Evolutionary conservation across 2,888 invertebrate species (phyloP), one percentile per base, ranked within the genome.

Genomic region (Diploptera punctata): DNA sequence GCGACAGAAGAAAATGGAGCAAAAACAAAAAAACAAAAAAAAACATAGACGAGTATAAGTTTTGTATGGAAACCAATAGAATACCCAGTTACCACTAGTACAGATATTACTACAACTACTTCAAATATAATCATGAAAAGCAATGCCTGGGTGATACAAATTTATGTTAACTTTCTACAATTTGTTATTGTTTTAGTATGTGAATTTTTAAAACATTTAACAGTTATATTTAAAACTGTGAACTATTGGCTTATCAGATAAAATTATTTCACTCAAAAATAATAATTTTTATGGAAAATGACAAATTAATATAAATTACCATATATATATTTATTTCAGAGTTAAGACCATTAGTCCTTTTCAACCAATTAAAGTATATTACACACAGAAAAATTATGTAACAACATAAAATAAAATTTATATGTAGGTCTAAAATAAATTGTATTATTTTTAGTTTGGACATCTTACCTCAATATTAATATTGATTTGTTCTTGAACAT

Each of bases 1-100:
- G 10, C 57, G 57, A 57, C 57, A 57, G 65, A 65, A 57, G 52
- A 47, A 68, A 68, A 69, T 61, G 38, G 70, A 47, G 26, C 52
- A 44, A 43, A 61, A 57, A 67, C 57, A 70, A 47, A 65, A 67
- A 68, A 73, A 65, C 52, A 69, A 73, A 79, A 78, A 49, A 60
- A 44, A 68, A 71, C 74, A 57, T 29, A 57, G n/a, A 57, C 57
- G 3, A 57, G 31, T 31, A 57, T 57, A 26, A 57, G 57, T 57
- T 57, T 57, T 57, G 54, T 57, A 29, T 24, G n/a, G 57, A 57
- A 29, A 29, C 57, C 29, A 57, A 57, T 24, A 57, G 57, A 26
- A 57, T 57, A 9, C 57, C 57, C 57, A 29, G 57, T 57, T 57
- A 57, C 29, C 57, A 29, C 57, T 31, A 57, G n/a, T n/a, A n/a